Conservation (phyloP, 2,888 invertebrate genomes). For the Trichopria drosophilae region DNA sequence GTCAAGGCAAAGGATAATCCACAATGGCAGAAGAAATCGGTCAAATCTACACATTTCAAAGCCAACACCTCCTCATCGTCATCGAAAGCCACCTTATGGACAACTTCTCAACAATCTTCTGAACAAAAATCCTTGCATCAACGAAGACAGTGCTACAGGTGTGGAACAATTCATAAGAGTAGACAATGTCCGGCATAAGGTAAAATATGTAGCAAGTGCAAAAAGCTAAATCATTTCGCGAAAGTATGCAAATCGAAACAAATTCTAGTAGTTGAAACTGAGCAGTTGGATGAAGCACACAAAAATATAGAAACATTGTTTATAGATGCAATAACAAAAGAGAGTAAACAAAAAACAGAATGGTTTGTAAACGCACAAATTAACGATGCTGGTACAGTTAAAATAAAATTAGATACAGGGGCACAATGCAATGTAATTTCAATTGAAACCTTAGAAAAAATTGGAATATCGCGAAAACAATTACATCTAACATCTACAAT, state of each 20-base stretch:
- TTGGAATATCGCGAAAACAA: neutral
- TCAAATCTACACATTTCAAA: no score
- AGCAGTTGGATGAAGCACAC: no score
- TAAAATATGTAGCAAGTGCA: constrained; percentile 28
- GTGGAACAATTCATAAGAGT: constrained; percentile 18
- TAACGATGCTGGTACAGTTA: no score
- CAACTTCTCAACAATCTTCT: no score
- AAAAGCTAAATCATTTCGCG: constrained; percentile 30
- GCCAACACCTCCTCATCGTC: no score
- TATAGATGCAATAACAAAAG: neutral
- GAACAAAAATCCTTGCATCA: no score
- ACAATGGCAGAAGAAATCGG: neutral
- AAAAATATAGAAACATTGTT: neutral
- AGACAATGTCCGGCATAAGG: constrained; percentile 31
- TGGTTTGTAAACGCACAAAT: no score
- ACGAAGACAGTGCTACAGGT: constrained; percentile 28
- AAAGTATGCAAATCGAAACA: constrained; percentile 14
- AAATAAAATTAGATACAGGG: no score
- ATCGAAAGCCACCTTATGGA: no score
- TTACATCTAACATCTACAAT: no score
- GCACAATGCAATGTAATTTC: no score
- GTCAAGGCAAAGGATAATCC: neutral
- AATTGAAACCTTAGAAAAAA: no score
- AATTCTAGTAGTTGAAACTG: constrained; percentile 6
- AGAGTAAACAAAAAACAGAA: neutral